These are phyloP conservation scores for Megaceryle alcyon DNA, from an alignment of 2,797 vertebrate genomes.

Conservation along the genomic window DNA sequence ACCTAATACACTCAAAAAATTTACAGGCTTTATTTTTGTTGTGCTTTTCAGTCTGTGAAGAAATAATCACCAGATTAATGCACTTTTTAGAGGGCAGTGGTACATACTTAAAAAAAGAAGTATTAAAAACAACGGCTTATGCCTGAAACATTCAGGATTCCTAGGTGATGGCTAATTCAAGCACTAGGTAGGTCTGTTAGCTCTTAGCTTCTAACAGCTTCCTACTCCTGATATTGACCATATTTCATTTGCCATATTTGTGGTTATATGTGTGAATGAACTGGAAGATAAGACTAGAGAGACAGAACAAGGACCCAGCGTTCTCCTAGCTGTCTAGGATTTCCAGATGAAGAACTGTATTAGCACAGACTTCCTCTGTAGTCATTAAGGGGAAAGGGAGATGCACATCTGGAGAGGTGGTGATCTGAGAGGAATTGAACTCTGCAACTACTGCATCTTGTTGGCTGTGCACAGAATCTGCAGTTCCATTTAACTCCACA, in stretches of 20 bases:
- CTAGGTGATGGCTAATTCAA: background rate
- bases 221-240: background rate
- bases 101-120: background rate
- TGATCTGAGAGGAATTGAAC: background rate
- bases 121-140: background rate
- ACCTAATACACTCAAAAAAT: background rate
- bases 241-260: background rate
- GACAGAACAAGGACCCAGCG: background rate
- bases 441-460: background rate
- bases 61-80: background rate
- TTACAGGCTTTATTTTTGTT: background rate
- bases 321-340: background rate
- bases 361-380: rapidly evolving
- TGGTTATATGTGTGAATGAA: background rate
- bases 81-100: background rate
- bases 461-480: background rate
- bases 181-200: background rate
- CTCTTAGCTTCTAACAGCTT: background rate
- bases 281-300: background rate
- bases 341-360: background rate
- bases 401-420: background rate
- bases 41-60: background rate
- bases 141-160: background rate
- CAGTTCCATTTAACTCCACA: background rate
- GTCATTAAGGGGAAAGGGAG: background rate